Base-by-base conservation (phyloP, 2,797 vertebrate species). In the Tangara arthus region DNA sequence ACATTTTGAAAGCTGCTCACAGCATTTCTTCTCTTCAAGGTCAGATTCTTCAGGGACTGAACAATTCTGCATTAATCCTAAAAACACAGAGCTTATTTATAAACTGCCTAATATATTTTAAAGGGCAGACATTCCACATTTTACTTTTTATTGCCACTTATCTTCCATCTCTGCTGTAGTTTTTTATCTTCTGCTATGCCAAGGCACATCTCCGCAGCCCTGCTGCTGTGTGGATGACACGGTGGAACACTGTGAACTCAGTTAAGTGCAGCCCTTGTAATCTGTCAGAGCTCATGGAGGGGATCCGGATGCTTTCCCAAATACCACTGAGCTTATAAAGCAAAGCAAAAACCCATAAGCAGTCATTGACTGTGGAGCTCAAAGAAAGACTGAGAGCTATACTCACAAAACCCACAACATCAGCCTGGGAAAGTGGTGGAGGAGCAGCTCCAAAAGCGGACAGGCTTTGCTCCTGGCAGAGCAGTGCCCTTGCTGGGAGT, bases 121-220 rank as follows among this genome's bases (percentile, higher is more conserved):
- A 93, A 97, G 96, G 93, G 86, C 89, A 91, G 65, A 52, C 50
- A 20, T 89, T 82, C 53, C 53, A 32, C 83, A 71, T 90, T 94
- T 81, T 72, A 88, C 69, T 77, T 93, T 96, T 95, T 85, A 96
- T 95, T 93, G 93, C 89, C 83, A 87, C 85, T 96, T 96, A 90
- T 85, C 84, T 84, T 81, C 90, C 68, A 65, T 75, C 90, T 82
- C 85, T 79, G 87, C n/a, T 0, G 1, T 16, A 41, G 66, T 76
- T 80, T 85, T 85, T 92, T 84, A 83, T 72, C 63, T 81, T 83
- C 75, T 34, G 50, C 50, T 56, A n/a, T 19, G 37, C 61, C 39
- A 75, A 93, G 57, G 87, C 5, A 2, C 49, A 6, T n/a, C 39
- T 27, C 85, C 0, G 0, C 77, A 82, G 93, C 89, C 61, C 71